These are phyloP conservation scores for Synaphobranchus kaupii DNA, from an alignment of 2,797 vertebrate genomes.

Conservation along the genomic window DNA sequence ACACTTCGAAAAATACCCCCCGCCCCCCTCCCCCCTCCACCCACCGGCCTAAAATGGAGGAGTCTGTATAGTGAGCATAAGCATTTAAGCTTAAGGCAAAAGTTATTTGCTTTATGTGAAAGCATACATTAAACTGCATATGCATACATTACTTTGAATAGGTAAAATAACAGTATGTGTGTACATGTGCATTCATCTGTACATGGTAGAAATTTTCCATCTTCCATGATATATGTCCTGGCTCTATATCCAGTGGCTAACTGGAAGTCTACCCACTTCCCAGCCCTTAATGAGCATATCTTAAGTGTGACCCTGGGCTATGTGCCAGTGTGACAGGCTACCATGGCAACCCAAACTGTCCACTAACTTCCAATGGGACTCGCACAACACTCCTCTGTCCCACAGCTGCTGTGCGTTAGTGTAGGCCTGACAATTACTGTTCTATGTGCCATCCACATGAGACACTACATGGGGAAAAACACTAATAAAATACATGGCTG, in stretches of 20 bases:
- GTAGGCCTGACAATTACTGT: background rate
- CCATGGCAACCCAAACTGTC: background rate
- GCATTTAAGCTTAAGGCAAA: conserved; percentile 32
- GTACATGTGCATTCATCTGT: background rate
- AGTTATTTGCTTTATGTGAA: background rate
- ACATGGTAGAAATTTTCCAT: background rate
- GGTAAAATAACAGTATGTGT: background rate
- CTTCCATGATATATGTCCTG: background rate
- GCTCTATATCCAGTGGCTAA: background rate
- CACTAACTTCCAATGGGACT: background rate
- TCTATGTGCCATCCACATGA: background rate
- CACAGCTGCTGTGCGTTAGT: background rate
- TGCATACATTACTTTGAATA: background rate
- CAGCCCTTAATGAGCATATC: too few species aligned
- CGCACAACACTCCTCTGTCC: background rate
- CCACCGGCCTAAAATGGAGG: background rate
- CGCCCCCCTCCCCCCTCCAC: background rate
- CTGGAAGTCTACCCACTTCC: background rate
- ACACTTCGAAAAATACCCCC: background rate
- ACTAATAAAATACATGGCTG: background rate
- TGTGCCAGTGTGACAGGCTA: conserved; percentile 7
- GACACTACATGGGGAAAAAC: background rate
- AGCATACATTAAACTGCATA: background rate
- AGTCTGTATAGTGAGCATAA: background rate
- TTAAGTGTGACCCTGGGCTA: background rate